Conservation (phyloP, 1,140 invertebrate genomes). For the Drosophila azteca region DNA sequence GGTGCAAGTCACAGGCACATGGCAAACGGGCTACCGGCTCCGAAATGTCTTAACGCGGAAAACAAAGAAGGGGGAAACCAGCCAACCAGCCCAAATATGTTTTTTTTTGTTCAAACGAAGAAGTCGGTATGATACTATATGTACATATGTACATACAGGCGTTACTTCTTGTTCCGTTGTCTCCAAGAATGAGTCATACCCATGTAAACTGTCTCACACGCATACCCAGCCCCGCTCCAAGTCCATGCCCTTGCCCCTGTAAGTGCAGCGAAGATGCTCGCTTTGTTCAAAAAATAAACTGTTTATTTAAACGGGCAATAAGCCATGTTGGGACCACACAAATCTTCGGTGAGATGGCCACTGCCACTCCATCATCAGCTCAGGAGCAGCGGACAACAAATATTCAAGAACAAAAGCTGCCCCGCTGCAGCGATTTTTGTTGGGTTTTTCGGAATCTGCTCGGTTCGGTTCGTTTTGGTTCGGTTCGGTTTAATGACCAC, state of each 20-base stretch:
- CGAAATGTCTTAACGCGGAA: not conserved
- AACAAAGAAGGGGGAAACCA: conserved; percentile 1
- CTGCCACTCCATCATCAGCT: conserved; percentile 50
- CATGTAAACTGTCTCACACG: conserved; percentile 12
- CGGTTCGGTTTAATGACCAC: conserved; percentile 66
- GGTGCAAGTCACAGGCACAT: conserved; percentile 4
- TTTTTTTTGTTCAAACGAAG: not conserved
- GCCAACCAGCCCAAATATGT: not conserved
- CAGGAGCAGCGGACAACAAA: conserved; percentile 57
- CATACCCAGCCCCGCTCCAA: not conserved
- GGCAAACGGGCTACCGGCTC: conserved; percentile 3
- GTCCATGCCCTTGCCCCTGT: not conserved
- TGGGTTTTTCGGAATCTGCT: conserved; percentile 42
- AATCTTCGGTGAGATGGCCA: conserved; percentile 35
- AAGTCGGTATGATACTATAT: not conserved
- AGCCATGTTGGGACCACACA: conserved; percentile 50
- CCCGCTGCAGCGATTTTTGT: conserved; percentile 31
- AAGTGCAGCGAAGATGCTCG: conserved; percentile 25
- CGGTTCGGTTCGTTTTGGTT: too few relatives aligned
- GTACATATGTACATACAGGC: not conserved
- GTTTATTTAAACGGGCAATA: conserved; percentile 52
- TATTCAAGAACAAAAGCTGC: conserved; percentile 71
- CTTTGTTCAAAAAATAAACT: conserved; percentile 47
- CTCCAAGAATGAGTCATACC: conserved; percentile 18
- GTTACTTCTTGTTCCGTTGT: conserved; percentile 5